Conservation (phyloP, 2,113 vertebrate species). For the Pogona vitticeps region DNA sequence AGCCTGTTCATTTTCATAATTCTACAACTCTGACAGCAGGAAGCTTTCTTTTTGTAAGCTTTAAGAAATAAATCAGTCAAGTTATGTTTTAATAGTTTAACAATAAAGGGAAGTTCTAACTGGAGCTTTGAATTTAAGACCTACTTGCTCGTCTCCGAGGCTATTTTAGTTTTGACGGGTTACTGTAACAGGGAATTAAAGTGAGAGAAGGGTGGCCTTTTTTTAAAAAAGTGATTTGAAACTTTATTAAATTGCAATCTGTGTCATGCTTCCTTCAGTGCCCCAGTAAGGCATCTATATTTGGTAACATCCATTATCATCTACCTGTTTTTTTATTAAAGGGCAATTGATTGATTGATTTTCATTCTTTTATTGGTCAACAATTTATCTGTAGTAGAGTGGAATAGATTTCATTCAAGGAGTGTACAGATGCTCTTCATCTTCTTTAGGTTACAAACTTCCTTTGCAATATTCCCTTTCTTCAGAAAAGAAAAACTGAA, state of each 20-base stretch:
- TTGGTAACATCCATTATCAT: background rate
- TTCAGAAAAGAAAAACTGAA: background rate
- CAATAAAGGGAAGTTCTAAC: background rate
- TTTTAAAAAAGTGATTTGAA: background rate
- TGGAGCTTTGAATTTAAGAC: background rate
- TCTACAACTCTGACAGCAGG: background rate
- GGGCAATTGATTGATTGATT: background rate
- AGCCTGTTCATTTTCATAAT: background rate
- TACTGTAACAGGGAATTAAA: background rate
- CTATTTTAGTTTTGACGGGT: background rate
- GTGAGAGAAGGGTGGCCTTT: background rate
- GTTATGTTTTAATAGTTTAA: background rate
- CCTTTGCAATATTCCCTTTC: background rate
- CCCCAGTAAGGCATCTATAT: background rate
- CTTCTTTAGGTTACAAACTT: rapidly evolving
- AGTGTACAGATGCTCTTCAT: rapidly evolving
- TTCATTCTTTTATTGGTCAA: background rate
- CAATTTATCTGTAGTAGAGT: background rate
- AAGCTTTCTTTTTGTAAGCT: background rate
- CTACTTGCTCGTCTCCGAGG: background rate
- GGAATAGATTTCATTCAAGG: rapidly evolving
- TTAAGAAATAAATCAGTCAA: background rate
- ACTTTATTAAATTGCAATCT: background rate
- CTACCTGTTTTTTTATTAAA: background rate
- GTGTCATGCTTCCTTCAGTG: background rate